Evolutionary conservation across 2,113 vertebrate species (phyloP).

Genomic region (Gracilinanus agilis): DNA sequence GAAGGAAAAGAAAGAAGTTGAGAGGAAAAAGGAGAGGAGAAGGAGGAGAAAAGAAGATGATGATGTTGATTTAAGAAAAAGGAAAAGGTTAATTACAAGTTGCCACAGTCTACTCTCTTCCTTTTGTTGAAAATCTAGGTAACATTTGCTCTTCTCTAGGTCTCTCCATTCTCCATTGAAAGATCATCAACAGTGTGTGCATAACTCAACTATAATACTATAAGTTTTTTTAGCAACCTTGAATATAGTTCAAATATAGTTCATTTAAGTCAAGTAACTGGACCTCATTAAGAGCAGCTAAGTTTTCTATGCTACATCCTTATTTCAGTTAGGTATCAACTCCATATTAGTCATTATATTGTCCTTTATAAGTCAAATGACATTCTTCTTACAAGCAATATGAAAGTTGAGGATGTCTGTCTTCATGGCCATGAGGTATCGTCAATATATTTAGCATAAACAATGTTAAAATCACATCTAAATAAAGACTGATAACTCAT

Average conservation of each 20-base stretch:
- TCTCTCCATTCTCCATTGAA: background rate
- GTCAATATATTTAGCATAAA: background rate
- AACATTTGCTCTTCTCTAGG: background rate
- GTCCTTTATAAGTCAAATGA: background rate
- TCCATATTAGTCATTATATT: background rate
- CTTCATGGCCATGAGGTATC: background rate
- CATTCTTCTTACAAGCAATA: background rate
- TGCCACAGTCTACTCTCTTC: background rate
- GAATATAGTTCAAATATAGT: background rate
- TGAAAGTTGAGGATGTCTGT: background rate
- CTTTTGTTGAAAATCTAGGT: background rate
- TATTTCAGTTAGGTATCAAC: background rate
- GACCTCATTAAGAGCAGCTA: background rate
- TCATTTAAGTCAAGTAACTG: background rate
- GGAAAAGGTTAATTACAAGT: background rate
- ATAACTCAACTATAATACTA: background rate
- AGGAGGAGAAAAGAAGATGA: background rate
- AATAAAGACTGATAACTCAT: background rate
- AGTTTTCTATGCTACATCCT: background rate
- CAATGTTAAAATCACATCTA: background rate
- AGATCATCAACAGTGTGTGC: background rate
- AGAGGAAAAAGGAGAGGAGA: background rate
- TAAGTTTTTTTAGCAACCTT: background rate
- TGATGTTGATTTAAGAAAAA: no score
- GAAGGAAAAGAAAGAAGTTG: background rate